These are phyloP conservation scores for Aegotheles bennettii DNA, from an alignment of 2,113 vertebrate species.

Conservation along the genomic window DNA sequence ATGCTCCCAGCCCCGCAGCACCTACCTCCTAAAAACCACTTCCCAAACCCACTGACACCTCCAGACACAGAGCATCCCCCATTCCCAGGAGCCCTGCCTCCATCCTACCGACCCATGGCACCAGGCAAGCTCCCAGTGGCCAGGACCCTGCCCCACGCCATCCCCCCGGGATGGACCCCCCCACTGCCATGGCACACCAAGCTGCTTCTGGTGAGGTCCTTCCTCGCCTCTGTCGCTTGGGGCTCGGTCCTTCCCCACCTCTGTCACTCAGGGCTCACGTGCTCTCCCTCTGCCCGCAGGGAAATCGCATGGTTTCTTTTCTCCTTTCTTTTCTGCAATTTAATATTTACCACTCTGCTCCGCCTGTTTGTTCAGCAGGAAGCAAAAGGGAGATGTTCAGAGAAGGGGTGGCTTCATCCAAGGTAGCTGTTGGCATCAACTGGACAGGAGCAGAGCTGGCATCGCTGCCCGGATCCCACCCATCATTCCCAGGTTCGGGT, in stretches of 20 bases:
- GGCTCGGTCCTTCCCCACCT: not conserved
- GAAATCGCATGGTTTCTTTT: not conserved
- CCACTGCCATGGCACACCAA: accelerated
- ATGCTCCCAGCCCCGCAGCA: accelerated
- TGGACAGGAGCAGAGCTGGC: not conserved
- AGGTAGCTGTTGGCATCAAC: not conserved
- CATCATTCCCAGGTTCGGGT: not conserved
- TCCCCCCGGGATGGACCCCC: accelerated
- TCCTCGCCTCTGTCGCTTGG: not conserved
- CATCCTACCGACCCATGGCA: not conserved
- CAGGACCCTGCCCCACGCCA: not conserved
- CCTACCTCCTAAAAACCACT: not conserved
- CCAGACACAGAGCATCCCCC: not conserved
- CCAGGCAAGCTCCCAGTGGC: accelerated
- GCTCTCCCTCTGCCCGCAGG: not conserved
- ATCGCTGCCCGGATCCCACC: accelerated
- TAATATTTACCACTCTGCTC: not conserved
- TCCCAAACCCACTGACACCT: accelerated
- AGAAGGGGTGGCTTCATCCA: not conserved
- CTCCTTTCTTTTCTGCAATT: not conserved
- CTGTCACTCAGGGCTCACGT: accelerated
- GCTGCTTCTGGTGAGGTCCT: not conserved
- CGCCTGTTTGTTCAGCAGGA: not conserved
- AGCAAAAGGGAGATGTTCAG: not conserved
- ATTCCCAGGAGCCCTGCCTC: not conserved